Evolutionary conservation across 2,113 vertebrate genomes (phyloP), one percentile per base, ranked within the genome.

Genomic region (Dendrocopos noguchii): DNA sequence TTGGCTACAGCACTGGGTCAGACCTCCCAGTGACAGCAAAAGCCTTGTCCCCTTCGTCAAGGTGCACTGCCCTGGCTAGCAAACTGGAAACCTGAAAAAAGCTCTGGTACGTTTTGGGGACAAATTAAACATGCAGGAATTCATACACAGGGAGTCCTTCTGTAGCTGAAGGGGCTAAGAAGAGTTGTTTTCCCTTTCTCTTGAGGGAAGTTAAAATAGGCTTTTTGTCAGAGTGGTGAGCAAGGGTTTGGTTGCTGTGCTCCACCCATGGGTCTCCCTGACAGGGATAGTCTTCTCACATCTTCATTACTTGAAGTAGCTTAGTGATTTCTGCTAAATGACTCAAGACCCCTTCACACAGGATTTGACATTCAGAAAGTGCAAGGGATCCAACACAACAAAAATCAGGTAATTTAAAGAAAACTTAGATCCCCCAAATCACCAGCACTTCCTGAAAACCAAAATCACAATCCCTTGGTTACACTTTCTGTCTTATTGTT

Each of bases 1-100:
- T 91, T 97, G 97, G 96, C 97, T 94, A 78, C 94, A 94, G 74
- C 86, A 88, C 95, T 91, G 96, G 94, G 96, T 96, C 91, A 96
- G 91, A 80, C 88, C 92, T 96, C 95, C 89, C 75, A 91, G 91
- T 96, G 96, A 94, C 93, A 95, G 95, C 88, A 92, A 95, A 96
- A 95, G 94, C 61, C 60, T 82, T 95, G 95, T 96, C 93, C 94
- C 92, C 93, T 92, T 94, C 90, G 95, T 96, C 36, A 42, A 97
- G 88, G 80, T 22, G 60, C 86, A 90, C 87, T 90, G 94, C 86
- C 68, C 88, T 17, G 39, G 71, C 72, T 78, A 33, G 72, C 91
- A 95, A 93, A 84, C 71, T 87, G 94, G 81, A 96, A 78, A 90
- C 85, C 91, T 12, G 15, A 88, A 88, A 88, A 79, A 82, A 75